Base-by-base conservation (phyloP, 2,888 invertebrate species). In the Synergus laeviventris region DNA sequence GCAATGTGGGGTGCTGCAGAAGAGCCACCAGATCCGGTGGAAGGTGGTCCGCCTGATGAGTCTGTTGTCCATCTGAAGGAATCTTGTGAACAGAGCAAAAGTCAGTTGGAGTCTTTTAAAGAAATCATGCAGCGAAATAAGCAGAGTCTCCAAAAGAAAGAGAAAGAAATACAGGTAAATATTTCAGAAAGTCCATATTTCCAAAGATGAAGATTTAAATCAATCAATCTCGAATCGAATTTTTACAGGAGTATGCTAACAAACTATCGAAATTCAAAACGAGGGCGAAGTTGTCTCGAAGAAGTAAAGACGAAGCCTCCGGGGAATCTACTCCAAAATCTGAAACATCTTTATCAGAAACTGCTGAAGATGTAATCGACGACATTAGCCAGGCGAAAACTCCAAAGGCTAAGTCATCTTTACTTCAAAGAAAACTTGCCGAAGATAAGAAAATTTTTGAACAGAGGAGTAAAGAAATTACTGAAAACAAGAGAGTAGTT, bases 361-460 rank as follows among this genome's bases (percentile, higher is more conserved):
- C 74, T 18, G 77, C 82, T 11, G 86, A 86, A 66, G 84, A 86
- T 64, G 76, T 76, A 9, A 80, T 87, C 4, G 88, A 88, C 75
- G 89, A 90, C 49, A 85, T 89, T 70, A 87, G 86, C 76, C 88
- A 87, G 81, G 90, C 89, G 1, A 89, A 84, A 83, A 89, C 90
- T 21, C 85, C 88, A 56, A 89, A 91, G 81, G 91, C 89, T 54
- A 91, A 89, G 62, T 89, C 90, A 64, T 89, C 88, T 64, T 82
- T 90, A 76, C 83, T 91, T 66, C 89, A 90, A 82, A 88, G 86
- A 78, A 91, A 91, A 81, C 82, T 91, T 31, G 91, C 88, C 5
- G 91, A 91, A 78, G 91, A 91, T 81, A 89, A 90, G 79, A 91
- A 88, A 79, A 90, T 87, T 75, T 91, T 91, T 75, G 91, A 91